Conservation (phyloP, 2,888 invertebrate genomes). For the Geophilus truncorum region DNA sequence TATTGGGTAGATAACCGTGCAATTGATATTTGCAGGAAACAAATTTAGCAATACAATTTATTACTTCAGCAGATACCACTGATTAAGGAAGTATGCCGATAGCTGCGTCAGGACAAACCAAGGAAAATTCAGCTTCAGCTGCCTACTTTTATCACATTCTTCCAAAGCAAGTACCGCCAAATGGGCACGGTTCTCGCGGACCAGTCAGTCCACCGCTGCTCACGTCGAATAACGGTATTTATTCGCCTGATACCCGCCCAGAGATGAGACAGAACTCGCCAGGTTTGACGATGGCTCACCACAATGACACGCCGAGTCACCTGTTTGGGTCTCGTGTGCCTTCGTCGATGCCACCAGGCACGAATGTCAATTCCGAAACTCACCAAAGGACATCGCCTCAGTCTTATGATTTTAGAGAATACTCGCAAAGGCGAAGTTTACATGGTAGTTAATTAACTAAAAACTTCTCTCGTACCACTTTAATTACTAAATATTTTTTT, state of each 20-base stretch:
- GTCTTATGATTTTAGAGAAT: not conserved
- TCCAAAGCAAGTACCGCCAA: not conserved
- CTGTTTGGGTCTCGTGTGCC: not conserved
- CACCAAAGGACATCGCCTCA: not conserved
- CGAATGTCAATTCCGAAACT: not conserved
- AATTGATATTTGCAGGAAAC: not conserved
- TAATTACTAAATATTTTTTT: not conserved
- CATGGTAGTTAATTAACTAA: not conserved
- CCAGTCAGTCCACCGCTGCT: not conserved
- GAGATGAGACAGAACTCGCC: not conserved
- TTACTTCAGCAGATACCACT: not conserved
- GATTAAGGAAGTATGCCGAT: not conserved
- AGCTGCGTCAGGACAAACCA: conserved; percentile 2
- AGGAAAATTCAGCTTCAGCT: not conserved
- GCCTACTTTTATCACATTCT: conserved; percentile 2
- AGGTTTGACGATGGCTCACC: not conserved
- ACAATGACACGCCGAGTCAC: not conserved
- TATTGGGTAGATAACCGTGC: not conserved
- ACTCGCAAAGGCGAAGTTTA: not conserved
- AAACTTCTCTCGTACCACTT: too few relatives aligned
- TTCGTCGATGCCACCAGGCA: not conserved
- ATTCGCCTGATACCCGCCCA: not conserved
- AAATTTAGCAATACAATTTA: not conserved
- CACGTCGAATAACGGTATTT: not conserved
- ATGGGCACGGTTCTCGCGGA: not conserved